A percentile compares a stretch with the other conserved stretches of the same genome.
phyloP scores from a whole-genome alignment of 2,113 vertebrate species.

The Macroglossus sobrinus region DNA sequence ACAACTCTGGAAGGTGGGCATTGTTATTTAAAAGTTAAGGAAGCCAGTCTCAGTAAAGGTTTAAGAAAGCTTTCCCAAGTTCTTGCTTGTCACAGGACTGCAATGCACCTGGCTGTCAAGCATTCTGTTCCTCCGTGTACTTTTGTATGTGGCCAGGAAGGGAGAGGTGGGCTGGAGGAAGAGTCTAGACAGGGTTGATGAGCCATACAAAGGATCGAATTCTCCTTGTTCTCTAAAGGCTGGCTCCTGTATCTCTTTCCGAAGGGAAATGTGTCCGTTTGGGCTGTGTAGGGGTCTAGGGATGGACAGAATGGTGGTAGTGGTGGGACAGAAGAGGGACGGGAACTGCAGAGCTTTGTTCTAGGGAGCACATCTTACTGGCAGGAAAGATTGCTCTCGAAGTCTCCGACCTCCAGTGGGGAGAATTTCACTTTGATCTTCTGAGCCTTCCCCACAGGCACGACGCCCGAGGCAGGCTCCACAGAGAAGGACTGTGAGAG shows the following conservation, averaged over 20 bases:
- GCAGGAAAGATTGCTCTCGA: conserved; percentile 86
- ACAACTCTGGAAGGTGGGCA: background rate
- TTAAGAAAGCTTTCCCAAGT: background rate
- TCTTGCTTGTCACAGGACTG: background rate
- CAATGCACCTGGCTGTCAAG: background rate
- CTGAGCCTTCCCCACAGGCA: conserved; percentile 80
- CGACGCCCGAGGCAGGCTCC: conserved; percentile 81
- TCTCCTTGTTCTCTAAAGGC: background rate
- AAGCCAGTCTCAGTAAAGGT: background rate
- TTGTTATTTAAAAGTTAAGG: background rate
- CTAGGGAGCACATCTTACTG: conserved; percentile 80
- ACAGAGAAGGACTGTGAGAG: conserved; percentile 79
- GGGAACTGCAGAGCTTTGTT: background rate
- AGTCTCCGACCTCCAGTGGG: conserved; percentile 82
- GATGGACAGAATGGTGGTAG: background rate
- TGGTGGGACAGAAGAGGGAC: background rate
- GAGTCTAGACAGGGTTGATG: background rate
- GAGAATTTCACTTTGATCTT: conserved; percentile 86
- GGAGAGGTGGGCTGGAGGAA: background rate
- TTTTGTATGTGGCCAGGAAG: background rate
- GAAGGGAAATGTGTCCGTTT: background rate
- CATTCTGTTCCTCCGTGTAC: background rate
- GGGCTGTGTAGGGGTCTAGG: background rate
- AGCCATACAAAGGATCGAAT: background rate
- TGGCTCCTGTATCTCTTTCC: background rate